Evolutionary conservation across 2,113 vertebrate genomes (phyloP).

Genomic region (Dasypus novemcinctus): DNA sequence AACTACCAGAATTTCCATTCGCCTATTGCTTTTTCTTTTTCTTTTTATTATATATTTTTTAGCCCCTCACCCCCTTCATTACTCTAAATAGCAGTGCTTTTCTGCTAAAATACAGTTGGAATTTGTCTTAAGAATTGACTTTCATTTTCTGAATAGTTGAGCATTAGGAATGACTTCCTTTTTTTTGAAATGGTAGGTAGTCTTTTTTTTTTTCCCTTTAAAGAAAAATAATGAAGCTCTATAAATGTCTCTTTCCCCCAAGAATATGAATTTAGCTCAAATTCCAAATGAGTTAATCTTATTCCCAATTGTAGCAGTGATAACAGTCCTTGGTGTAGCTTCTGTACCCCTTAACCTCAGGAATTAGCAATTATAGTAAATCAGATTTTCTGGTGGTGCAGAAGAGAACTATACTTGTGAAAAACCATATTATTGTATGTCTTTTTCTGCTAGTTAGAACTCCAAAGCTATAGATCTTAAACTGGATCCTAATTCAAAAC

Average conservation of each 20-base stretch:
- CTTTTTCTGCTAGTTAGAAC: neutral
- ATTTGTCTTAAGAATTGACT: conserved; percentile 57
- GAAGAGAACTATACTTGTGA: neutral
- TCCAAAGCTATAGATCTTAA: neutral
- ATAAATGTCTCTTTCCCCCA: neutral
- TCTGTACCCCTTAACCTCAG: neutral
- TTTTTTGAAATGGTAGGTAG: conserved; percentile 11
- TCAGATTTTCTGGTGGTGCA: neutral
- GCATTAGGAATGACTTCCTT: conserved; percentile 49
- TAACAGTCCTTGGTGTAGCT: neutral
- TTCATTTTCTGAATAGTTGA: conserved; percentile 5
- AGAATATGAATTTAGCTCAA: conserved; percentile 15
- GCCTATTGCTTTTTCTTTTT: neutral
- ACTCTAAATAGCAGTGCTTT: neutral
- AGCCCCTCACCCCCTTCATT: neutral
- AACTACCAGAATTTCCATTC: neutral
- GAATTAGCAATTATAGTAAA: neutral
- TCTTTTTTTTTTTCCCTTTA: neutral
- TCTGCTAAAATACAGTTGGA: conserved; percentile 1
- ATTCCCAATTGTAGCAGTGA: neutral
- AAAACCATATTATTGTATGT: neutral
- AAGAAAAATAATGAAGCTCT: neutral
- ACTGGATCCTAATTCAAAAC: neutral
- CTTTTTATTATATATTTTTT: neutral
- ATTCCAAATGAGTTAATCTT: neutral